A percentile compares a stretch with the other conserved stretches of the same genome.
phyloP scores from a whole-genome alignment of 53 echinoderm and acorn worm genomes.

The Echinarachnius parma region DNA sequence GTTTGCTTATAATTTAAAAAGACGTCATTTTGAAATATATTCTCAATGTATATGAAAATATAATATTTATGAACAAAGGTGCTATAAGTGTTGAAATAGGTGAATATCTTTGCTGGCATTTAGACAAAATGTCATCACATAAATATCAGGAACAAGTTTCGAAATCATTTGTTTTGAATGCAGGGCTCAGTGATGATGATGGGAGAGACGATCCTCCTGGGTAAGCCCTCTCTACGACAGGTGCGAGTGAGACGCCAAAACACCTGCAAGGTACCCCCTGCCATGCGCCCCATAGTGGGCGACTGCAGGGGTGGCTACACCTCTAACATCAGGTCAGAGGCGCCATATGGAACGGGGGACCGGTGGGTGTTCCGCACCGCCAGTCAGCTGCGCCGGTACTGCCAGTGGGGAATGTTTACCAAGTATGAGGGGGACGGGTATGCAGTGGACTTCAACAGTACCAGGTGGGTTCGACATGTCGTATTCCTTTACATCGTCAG shows the following conservation, averaged over 20 bases:
- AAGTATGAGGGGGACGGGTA: slow-evolving; percentile 82
- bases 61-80: too few species aligned
- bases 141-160: too few species aligned
- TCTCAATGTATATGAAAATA: too few species aligned
- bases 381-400: slow-evolving; percentile 56
- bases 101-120: too few species aligned
- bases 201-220: slow-evolving; percentile 68
- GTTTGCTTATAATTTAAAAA: too few species aligned
- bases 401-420: slow-evolving; percentile 82
- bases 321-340: slow-evolving; percentile 13
- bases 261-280: slow-evolving; percentile 57
- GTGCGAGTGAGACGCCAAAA: slow-evolving; percentile 60
- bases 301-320: slow-evolving; percentile 64
- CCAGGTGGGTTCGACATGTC: too few species aligned
- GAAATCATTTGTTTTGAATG: background rate
- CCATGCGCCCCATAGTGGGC: slow-evolving; percentile 27
- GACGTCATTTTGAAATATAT: too few species aligned
- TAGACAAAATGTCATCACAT: too few species aligned
- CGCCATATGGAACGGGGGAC: slow-evolving; percentile 50
- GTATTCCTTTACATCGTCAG: too few species aligned
- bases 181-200: slow-evolving; percentile 33
- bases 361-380: slow-evolving; percentile 60
- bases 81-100: too few species aligned
- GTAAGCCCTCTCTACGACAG: slow-evolving; percentile 71
- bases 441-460: slow-evolving; percentile 65